A percentile compares a stretch with the other conserved stretches of the same genome.
Evolutionary conservation across 1,140 invertebrate species (phyloP).

Genomic region (Anastrepha ludens): DNA sequence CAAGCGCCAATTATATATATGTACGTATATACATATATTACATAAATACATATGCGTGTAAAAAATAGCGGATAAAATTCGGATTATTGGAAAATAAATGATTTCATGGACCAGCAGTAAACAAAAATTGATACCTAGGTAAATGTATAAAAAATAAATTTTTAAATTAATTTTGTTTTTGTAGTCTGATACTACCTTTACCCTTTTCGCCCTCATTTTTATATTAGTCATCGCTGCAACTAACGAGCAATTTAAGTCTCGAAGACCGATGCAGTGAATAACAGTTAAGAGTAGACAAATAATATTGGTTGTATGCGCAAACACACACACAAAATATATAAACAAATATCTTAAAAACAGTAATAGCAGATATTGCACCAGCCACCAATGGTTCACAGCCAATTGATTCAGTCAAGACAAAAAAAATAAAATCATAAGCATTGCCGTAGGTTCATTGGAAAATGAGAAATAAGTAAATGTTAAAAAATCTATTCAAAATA

Average conservation of each 20-base stretch:
- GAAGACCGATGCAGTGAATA: not conserved
- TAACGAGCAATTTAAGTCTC: not conserved
- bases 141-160: too few relatives aligned
- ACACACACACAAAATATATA: not conserved
- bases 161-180: too few relatives aligned
- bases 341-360: not conserved
- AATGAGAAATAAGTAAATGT: not conserved
- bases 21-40: too few relatives aligned
- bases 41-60: too few relatives aligned
- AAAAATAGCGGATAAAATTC: too few relatives aligned
- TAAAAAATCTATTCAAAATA: not conserved
- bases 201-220: not conserved
- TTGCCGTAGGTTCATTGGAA: not conserved
- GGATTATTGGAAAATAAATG: too few relatives aligned
- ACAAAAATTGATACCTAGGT: too few relatives aligned
- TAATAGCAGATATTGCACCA: not conserved
- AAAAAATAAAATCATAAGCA: not conserved
- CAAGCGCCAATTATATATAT: too few relatives aligned
- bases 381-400: not conserved
- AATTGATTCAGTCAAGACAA: not conserved
- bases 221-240: constrained; percentile 22
- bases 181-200: not conserved
- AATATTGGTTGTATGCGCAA: not conserved
- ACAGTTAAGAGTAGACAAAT: too few relatives aligned
- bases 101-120: too few relatives aligned